Evolutionary conservation across 2,888 invertebrate species (phyloP).

Genomic region (Orchesellides sinensis): DNA sequence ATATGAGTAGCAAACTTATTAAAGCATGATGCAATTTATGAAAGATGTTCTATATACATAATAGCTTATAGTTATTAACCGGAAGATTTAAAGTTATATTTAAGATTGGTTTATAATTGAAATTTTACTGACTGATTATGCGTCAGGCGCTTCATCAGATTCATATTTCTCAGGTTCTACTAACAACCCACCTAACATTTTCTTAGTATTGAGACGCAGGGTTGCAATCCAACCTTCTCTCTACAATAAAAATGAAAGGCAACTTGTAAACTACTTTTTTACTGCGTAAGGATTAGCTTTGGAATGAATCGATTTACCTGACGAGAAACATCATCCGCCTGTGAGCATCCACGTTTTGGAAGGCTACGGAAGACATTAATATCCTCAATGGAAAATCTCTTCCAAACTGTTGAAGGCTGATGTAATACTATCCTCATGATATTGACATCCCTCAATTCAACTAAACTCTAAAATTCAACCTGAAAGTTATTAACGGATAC

Average conservation of each 20-base stretch:
- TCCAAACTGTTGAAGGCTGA: slow-evolving; percentile 77
- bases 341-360: slow-evolving; percentile 70
- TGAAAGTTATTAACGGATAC: not conserved
- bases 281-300: too few species aligned
- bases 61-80: too few species aligned
- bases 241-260: slow-evolving; percentile 45
- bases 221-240: slow-evolving; percentile 72
- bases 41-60: too few species aligned
- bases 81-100: too few species aligned
- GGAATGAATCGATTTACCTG: slow-evolving; percentile 59
- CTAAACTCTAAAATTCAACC: slow-evolving; percentile 75
- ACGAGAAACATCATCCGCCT: slow-evolving; percentile 66
- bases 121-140: not conserved
- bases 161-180: slow-evolving; percentile 72
- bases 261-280: not conserved
- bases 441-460: slow-evolving; percentile 76
- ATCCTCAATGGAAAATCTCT: slow-evolving; percentile 77
- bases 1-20: too few species aligned
- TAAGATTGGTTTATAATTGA: too few species aligned
- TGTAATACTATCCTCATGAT: slow-evolving; percentile 76
- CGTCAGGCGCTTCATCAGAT: slow-evolving; percentile 58
- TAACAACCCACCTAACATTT: slow-evolving; percentile 71
- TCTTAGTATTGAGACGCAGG: slow-evolving; percentile 72
- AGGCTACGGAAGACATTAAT: slow-evolving; percentile 75
- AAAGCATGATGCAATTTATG: too few species aligned